Evolutionary conservation across 2,888 invertebrate species (phyloP).

Genomic region (Melieria crassipennis): DNA sequence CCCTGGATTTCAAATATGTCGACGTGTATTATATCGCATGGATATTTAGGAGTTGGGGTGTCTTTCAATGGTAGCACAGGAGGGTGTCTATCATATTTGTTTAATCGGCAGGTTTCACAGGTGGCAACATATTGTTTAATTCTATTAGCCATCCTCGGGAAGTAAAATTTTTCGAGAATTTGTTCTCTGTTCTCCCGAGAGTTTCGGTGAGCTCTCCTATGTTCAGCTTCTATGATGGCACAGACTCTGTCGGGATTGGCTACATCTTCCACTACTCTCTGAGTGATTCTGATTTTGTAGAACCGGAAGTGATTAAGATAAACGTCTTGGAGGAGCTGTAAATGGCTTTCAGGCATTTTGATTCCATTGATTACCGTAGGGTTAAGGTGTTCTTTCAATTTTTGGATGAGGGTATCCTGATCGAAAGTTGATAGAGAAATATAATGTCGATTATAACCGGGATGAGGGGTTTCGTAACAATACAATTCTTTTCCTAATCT

Average conservation of each 20-base stretch:
- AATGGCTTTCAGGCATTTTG: neutral
- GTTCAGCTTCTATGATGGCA: neutral
- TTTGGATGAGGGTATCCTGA: too few species aligned
- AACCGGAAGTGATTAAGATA: neutral
- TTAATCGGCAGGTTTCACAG: neutral
- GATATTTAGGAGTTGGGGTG: neutral
- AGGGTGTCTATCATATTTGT: neutral
- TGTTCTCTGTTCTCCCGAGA: neutral
- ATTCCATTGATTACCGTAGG: neutral
- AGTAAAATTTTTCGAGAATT: constrained; percentile 2
- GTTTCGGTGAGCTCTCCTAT: neutral
- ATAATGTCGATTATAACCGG: too few species aligned
- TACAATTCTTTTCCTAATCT: too few species aligned
- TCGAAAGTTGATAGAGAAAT: too few species aligned
- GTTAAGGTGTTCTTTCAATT: neutral
- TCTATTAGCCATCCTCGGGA: neutral
- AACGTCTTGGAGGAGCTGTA: neutral
- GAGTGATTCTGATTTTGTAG: constrained; percentile 18
- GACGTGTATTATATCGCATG: neutral
- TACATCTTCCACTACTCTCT: constrained; percentile 16
- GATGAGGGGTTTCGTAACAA: too few species aligned
- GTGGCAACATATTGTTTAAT: too few species aligned
- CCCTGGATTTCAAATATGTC: constrained; percentile 1
- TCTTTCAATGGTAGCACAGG: neutral
- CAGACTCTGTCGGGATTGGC: neutral